These are phyloP conservation scores for Cheilosia grossa DNA, from an alignment of 2,888 invertebrate genomes.

Conservation along the genomic window DNA sequence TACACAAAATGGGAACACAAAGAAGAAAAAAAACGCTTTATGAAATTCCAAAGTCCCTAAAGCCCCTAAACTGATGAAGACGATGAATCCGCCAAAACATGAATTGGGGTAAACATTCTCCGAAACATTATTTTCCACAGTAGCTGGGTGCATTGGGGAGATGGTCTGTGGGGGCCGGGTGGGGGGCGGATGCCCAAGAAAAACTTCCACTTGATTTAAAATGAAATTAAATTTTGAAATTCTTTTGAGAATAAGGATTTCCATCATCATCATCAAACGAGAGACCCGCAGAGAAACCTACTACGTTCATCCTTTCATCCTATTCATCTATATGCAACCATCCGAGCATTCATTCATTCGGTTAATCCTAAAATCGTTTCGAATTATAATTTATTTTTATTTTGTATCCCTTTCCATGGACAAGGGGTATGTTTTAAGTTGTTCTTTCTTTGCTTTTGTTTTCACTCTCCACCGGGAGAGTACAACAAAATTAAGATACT, in stretches of 20 bases:
- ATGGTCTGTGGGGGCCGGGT: background rate
- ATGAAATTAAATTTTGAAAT: slow-evolving; percentile 71
- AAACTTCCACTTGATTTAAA: slow-evolving; percentile 74
- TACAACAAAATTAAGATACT: slow-evolving; percentile 6
- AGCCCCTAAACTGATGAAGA: slow-evolving; percentile 62
- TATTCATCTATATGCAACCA: slow-evolving; percentile 33
- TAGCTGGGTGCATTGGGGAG: slow-evolving; percentile 1
- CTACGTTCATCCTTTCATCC: slow-evolving; percentile 14
- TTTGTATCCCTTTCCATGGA: slow-evolving; percentile 66
- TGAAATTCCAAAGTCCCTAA: slow-evolving; percentile 63
- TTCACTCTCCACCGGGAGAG: slow-evolving; percentile 31
- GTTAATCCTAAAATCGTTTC: slow-evolving; percentile 68
- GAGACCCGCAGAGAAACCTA: slow-evolving; percentile 23
- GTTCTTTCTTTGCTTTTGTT: slow-evolving; percentile 23
- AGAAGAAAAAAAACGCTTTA: slow-evolving; percentile 43
- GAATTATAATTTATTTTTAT: slow-evolving; percentile 73
- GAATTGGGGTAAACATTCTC: slow-evolving; percentile 12
- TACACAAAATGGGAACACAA: background rate
- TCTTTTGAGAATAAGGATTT: slow-evolving; percentile 70
- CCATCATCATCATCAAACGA: slow-evolving; percentile 58
- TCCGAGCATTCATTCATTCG: slow-evolving; percentile 61
- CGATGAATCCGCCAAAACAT: slow-evolving; percentile 42
- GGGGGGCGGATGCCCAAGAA: slow-evolving; percentile 49
- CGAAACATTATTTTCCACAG: slow-evolving; percentile 13
- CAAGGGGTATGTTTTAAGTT: slow-evolving; percentile 7